phyloP scores from a whole-genome alignment of 2,797 vertebrate genomes.

The Centropyge bicolor region DNA sequence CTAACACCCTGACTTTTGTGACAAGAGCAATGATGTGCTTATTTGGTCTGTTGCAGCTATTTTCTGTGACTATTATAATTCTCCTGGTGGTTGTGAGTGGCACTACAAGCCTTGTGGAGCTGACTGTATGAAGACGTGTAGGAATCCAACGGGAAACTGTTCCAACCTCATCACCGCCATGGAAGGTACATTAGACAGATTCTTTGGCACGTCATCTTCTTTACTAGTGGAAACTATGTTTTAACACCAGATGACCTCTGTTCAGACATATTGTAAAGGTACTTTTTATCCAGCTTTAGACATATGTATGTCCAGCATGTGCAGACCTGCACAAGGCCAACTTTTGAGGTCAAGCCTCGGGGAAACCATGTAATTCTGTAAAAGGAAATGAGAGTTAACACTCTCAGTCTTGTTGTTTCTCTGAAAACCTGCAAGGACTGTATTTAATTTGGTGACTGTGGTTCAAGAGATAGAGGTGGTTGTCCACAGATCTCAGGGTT shows the following conservation, averaged over 20 bases:
- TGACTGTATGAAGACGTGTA: conserved; percentile 92
- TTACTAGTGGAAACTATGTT: neutral
- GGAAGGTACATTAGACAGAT: conserved; percentile 87
- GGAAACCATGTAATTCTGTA: neutral
- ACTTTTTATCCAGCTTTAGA: neutral
- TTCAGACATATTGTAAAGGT: neutral
- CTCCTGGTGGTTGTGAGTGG: conserved; percentile 89
- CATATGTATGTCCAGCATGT: neutral
- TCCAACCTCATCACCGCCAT: conserved; percentile 84
- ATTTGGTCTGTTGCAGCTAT: conserved; percentile 84
- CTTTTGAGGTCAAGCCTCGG: neutral
- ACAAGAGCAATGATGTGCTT: neutral
- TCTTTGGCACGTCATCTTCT: neutral
- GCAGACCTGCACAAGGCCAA: neutral
- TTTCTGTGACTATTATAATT: conserved; percentile 96
- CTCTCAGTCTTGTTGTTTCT: neutral
- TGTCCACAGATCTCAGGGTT: neutral
- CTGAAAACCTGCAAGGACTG: neutral
- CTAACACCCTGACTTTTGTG: neutral
- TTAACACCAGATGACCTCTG: neutral
- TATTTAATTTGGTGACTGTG: neutral
- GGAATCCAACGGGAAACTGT: conserved; percentile 89
- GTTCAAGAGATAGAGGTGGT: neutral
- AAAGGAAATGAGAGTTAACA: too few relatives aligned
- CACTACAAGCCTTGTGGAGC: conserved; percentile 93